Evolutionary conservation across 1,140 invertebrate species (phyloP).

Genomic region (Kradibia gibbosae): DNA sequence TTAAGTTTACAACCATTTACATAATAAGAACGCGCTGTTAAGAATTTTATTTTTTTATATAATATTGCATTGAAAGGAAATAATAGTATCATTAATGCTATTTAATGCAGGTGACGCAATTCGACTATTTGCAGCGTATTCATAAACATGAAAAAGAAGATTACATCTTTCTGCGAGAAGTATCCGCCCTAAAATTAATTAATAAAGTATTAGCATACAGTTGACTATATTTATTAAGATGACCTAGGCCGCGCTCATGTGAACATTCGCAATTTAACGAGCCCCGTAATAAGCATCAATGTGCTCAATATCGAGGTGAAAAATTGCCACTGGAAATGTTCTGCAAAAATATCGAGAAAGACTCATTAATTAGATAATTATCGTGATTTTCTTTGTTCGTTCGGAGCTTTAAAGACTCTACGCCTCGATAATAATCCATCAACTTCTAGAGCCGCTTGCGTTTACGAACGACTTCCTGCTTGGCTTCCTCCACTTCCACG

Average conservation of each 20-base stretch:
- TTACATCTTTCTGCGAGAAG: neutral
- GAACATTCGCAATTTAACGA: constrained; percentile 2
- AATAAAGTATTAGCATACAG: neutral
- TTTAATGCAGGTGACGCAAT: neutral
- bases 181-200: neutral
- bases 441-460: neutral
- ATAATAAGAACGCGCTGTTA: no score
- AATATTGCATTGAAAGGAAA: no score
- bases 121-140: neutral
- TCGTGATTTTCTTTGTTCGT: neutral
- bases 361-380: constrained; percentile 46
- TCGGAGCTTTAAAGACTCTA: neutral
- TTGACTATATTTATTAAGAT: neutral
- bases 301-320: neutral
- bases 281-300: neutral
- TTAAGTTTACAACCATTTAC: no score
- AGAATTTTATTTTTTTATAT: no score
- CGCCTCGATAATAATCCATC: constrained; percentile 26
- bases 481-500: neutral
- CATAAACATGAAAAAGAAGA: neutral
- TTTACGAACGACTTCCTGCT: constrained; percentile 34
- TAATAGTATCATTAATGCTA: neutral
- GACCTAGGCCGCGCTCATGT: neutral
- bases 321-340: constrained; percentile 18
- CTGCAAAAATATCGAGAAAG: constrained; percentile 7